These are phyloP conservation scores for Lutra lutra DNA, from an alignment of 2,797 vertebrate genomes.

Conservation along the genomic window DNA sequence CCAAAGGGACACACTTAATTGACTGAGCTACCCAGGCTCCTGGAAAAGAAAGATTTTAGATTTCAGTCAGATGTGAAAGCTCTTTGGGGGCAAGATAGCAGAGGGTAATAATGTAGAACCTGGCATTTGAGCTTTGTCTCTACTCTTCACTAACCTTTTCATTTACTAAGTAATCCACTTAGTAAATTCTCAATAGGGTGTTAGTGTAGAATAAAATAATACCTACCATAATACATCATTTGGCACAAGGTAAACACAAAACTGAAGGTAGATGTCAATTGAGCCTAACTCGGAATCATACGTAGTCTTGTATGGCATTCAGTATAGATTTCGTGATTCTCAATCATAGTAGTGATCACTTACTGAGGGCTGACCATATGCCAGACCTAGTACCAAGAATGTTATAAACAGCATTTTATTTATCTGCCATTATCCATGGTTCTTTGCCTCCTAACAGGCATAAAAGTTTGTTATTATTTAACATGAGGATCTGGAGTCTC, in stretches of 20 bases:
- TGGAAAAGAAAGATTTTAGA: not conserved
- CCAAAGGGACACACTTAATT: no score
- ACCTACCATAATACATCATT: not conserved
- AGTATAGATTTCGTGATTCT: not conserved
- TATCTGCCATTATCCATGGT: not conserved
- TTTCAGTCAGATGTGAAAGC: not conserved
- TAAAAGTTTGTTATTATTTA: not conserved
- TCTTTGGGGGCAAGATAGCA: not conserved
- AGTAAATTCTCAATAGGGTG: not conserved
- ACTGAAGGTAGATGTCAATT: not conserved
- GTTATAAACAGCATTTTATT: conserved; percentile 28
- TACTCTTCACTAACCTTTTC: not conserved
- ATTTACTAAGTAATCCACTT: not conserved
- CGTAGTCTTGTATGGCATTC: not conserved
- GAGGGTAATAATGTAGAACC: not conserved
- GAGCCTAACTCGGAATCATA: not conserved
- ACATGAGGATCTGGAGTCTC: not conserved
- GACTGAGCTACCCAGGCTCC: no score
- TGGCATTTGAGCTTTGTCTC: not conserved
- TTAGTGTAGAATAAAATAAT: not conserved
- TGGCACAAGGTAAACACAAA: conserved; percentile 4
- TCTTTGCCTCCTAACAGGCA: not conserved
- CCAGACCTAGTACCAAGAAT: not conserved
- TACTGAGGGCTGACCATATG: not conserved
- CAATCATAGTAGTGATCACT: not conserved